phyloP scores from a whole-genome alignment of 2,113 vertebrate species.

The Pyxicephalus adspersus region DNA sequence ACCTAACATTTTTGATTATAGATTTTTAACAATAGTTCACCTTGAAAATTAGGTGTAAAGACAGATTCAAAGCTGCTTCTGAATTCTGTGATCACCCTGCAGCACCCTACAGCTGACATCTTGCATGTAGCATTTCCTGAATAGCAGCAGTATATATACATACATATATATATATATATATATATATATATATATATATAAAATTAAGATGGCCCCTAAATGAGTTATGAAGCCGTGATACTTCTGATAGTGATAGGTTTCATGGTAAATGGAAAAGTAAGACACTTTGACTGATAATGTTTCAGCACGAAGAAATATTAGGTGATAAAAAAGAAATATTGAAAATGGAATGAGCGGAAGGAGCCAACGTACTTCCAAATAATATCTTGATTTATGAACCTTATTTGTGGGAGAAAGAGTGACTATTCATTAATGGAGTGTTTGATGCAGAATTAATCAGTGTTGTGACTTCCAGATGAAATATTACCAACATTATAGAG shows the following conservation, averaged over 20 bases:
- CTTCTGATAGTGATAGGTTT: neutral
- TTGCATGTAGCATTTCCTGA: too few relatives aligned
- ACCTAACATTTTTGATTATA: too few relatives aligned
- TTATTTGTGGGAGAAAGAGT: neutral
- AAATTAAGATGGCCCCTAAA: too few relatives aligned
- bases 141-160: too few relatives aligned
- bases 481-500: neutral
- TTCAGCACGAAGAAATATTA: slow-evolving; percentile 12
- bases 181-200: too few relatives aligned
- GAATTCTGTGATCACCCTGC: too few relatives aligned
- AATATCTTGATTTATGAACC: slow-evolving; percentile 30
- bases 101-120: too few relatives aligned
- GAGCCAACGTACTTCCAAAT: neutral
- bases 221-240: neutral
- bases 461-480: slow-evolving; percentile 1
- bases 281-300: neutral
- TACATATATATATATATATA: too few relatives aligned
- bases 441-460: neutral
- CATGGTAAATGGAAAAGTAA: slow-evolving; percentile 1
- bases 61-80: too few relatives aligned
- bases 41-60: too few relatives aligned
- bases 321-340: slow-evolving; percentile 49
- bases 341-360: slow-evolving; percentile 10
- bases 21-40: too few relatives aligned
- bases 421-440: neutral